Evolutionary conservation across 2,797 vertebrate genomes (phyloP).

Genomic region (Graptemys geographica): DNA sequence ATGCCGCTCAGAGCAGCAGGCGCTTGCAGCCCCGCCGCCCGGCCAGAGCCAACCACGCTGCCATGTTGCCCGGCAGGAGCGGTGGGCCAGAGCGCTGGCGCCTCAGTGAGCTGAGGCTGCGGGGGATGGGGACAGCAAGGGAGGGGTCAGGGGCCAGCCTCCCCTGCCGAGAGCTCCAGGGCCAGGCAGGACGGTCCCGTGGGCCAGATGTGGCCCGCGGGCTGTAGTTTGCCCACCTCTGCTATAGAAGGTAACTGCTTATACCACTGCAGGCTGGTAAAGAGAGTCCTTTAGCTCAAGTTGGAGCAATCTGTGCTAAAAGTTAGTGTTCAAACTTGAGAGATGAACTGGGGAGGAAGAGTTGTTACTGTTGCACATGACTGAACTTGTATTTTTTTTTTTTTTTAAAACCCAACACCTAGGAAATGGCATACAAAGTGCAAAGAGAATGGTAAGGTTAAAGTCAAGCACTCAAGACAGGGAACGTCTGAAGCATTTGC

Average conservation of each 20-base stretch:
- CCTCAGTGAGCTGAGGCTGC: no score
- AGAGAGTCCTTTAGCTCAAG: not conserved
- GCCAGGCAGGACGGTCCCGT: no score
- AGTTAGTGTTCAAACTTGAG: conserved; percentile 12
- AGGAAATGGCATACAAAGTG: conserved; percentile 55
- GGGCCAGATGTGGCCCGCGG: no score
- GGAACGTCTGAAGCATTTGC: conserved; percentile 65
- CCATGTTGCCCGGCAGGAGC: no score
- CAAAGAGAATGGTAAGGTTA: conserved; percentile 38
- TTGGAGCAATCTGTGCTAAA: not conserved
- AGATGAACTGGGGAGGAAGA: conserved; percentile 5
- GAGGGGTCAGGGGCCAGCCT: no score
- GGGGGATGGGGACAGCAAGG: no score
- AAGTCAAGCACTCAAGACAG: conserved; percentile 43
- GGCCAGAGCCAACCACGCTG: no score
- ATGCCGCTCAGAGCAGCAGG: no score
- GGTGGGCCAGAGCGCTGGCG: no score
- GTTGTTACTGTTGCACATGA: conserved; percentile 46
- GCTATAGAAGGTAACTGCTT: not conserved
- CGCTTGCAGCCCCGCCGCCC: no score
- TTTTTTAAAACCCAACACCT: not conserved
- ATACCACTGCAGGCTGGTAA: not conserved
- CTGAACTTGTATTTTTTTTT: conserved; percentile 53
- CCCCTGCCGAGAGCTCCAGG: no score
- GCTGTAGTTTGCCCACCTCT: no score